phyloP scores from a whole-genome alignment of 2,888 invertebrate species.

The Leptopilina myrica region DNA sequence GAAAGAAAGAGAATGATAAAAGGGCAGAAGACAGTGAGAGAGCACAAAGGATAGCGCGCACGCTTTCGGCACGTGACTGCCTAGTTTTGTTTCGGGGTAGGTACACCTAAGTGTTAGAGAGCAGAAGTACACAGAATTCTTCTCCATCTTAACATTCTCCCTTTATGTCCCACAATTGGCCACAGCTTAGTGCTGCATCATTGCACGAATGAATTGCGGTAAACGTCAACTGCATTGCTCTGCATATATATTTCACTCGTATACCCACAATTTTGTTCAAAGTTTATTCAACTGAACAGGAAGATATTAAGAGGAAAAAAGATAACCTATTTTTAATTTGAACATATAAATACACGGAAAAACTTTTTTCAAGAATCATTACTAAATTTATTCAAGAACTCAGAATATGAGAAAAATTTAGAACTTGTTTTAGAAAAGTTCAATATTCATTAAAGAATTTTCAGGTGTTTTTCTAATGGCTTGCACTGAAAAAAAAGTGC shows the following conservation, averaged over 20 bases:
- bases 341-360: neutral
- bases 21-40: conserved; percentile 49
- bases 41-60: conserved; percentile 62
- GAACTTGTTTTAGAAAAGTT: too few relatives aligned
- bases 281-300: neutral
- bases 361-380: too few relatives aligned
- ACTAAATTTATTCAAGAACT: too few relatives aligned
- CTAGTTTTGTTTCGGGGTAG: conserved; percentile 45
- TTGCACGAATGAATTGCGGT: conserved; percentile 67
- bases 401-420: too few relatives aligned
- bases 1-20: conserved; percentile 45
- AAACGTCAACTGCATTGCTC: conserved; percentile 71
- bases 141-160: conserved; percentile 48
- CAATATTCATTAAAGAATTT: too few relatives aligned
- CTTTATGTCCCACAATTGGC: conserved; percentile 65
- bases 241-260: conserved; percentile 32
- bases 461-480: too few relatives aligned
- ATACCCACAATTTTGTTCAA: neutral
- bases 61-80: conserved; percentile 54
- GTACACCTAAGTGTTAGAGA: conserved; percentile 53
- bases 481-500: too few relatives aligned
- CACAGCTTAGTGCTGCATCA: conserved; percentile 72
- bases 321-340: neutral
- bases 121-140: conserved; percentile 47
- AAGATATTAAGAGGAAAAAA: neutral